A percentile compares a stretch with the other conserved stretches of the same genome.
Evolutionary conservation across 2,113 vertebrate genomes (phyloP).

Genomic region (Bubalus kerabau): DNA sequence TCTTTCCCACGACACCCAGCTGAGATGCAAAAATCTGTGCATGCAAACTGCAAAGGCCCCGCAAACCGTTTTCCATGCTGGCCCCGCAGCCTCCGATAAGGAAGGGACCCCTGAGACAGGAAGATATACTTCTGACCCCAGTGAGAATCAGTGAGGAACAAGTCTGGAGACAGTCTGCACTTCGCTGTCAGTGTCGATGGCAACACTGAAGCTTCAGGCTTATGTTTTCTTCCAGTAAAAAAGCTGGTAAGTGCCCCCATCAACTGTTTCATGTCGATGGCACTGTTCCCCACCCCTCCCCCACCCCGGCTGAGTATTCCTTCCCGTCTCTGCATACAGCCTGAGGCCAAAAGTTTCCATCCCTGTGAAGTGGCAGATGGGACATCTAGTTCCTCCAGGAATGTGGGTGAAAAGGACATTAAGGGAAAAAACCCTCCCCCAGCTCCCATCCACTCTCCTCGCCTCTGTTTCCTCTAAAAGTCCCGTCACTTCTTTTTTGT

Average conservation of each 20-base stretch:
- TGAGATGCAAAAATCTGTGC: neutral
- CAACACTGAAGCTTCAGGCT: neutral
- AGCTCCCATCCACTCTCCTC: fast-evolving
- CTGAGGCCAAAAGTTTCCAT: neutral
- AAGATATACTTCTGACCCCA: neutral
- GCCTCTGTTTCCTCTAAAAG: neutral
- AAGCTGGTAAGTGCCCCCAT: neutral
- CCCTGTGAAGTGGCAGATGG: neutral
- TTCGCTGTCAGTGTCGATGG: neutral
- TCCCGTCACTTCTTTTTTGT: neutral
- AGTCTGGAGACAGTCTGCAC: neutral
- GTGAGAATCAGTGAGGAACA: neutral
- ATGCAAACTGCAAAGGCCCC: neutral
- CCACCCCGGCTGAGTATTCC: neutral
- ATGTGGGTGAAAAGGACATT: neutral
- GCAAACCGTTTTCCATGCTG: neutral
- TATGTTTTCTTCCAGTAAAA: neutral
- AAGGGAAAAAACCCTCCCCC: neutral
- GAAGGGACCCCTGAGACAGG: neutral
- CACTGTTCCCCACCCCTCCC: neutral
- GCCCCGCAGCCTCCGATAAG: neutral
- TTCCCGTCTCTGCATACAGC: neutral
- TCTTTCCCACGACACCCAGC: neutral
- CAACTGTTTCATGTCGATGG: fast-evolving
- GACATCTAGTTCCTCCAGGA: neutral